Evolutionary conservation across 37 sponge, comb jelly and placozoan genomes (phyloP).

Genomic region (Lycopodina hypogea): DNA sequence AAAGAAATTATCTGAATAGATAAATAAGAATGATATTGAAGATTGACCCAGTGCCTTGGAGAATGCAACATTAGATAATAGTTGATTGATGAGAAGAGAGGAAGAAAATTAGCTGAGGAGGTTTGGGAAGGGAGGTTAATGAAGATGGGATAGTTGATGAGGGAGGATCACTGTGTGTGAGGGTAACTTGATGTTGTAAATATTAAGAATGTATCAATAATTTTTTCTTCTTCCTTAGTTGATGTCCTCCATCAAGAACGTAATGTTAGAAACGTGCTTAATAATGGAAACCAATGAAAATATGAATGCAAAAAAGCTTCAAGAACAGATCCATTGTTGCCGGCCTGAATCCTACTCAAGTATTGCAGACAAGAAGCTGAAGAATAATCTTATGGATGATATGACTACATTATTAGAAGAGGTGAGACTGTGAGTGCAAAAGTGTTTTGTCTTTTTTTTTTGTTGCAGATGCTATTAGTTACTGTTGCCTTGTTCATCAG

Average conservation of each 20-base stretch:
- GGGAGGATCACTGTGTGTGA: too few species aligned
- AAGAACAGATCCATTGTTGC: slow-evolving; percentile 58
- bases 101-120: too few species aligned
- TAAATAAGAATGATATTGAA: too few species aligned
- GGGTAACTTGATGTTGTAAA: background rate
- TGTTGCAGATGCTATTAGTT: background rate
- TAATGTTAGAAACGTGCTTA: slow-evolving; percentile 67
- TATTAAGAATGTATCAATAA: background rate
- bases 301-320: slow-evolving; percentile 60
- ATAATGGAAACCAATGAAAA: slow-evolving; percentile 60
- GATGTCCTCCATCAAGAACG: slow-evolving; percentile 66
- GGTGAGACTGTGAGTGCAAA: slow-evolving; percentile 28
- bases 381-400: slow-evolving; percentile 50
- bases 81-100: too few species aligned
- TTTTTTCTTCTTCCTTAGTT: slow-evolving; percentile 28
- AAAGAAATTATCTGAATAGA: too few species aligned
- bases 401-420: slow-evolving; percentile 62
- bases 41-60: too few species aligned
- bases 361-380: slow-evolving; percentile 40
- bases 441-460: too few species aligned
- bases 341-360: slow-evolving; percentile 69
- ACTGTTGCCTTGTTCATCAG: background rate
- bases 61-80: too few species aligned
- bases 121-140: too few species aligned
- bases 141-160: too few species aligned